A percentile compares a stretch with the other conserved stretches of the same genome.
Conservation (phyloP, 2,113 vertebrate genomes). For the Notiomystis cincta region DNA sequence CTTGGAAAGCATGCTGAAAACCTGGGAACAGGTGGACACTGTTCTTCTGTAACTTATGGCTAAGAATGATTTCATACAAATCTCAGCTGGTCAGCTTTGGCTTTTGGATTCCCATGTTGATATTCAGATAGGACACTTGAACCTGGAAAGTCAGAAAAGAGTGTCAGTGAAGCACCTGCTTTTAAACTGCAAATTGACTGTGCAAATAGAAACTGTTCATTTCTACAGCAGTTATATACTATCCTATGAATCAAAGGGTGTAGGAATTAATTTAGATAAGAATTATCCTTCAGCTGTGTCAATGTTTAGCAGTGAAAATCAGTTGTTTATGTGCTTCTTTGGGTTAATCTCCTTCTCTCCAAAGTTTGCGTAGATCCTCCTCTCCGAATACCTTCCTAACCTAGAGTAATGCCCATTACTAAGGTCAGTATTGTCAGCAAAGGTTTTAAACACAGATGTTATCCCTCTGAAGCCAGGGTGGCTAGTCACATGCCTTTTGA, state of each 20-base stretch:
- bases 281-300: neutral
- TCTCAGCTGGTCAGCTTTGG: neutral
- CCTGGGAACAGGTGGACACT: neutral
- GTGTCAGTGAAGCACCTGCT: neutral
- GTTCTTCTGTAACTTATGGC: neutral
- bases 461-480: neutral
- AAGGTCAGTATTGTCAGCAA: neutral
- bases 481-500: constrained; percentile 30
- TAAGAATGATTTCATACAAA: neutral
- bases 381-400: neutral
- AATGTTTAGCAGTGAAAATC: neutral
- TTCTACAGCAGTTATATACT: neutral
- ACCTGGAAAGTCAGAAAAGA: neutral
- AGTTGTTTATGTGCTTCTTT: neutral
- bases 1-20: neutral
- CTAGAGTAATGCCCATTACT: neutral
- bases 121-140: neutral
- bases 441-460: neutral
- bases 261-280: neutral
- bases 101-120: neutral
- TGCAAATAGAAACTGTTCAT: neutral
- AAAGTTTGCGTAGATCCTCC: neutral
- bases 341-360: neutral
- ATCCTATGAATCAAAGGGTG: neutral
- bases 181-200: neutral